These are phyloP conservation scores for Lutjanus argentimaculatus DNA, from an alignment of 2,797 vertebrate genomes.

Conservation along the genomic window DNA sequence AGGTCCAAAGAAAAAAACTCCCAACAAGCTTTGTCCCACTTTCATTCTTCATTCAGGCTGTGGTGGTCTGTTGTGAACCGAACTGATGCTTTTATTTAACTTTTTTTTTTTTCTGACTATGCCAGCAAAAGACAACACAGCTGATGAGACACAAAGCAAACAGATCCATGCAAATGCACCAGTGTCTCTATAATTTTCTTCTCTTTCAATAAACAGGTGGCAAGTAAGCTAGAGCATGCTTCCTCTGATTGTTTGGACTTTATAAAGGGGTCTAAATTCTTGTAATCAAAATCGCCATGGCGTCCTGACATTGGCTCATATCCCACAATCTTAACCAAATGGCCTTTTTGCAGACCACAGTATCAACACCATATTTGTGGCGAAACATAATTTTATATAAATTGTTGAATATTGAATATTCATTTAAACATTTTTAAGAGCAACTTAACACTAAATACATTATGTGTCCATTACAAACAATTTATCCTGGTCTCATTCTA, in stretches of 20 bases:
- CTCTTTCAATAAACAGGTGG: background rate
- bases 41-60: background rate
- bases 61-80: no score
- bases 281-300: constrained; percentile 29
- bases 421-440: no score
- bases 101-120: background rate
- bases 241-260: background rate
- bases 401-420: no score
- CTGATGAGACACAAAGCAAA: background rate
- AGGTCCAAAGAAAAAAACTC: background rate
- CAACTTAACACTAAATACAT: background rate
- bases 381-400: background rate
- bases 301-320: constrained; percentile 20
- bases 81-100: background rate
- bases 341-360: background rate
- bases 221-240: background rate
- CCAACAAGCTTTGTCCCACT: background rate
- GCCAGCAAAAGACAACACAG: background rate
- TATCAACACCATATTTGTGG: background rate
- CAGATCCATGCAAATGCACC: background rate
- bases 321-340: constrained; percentile 11
- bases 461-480: background rate
- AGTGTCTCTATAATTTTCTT: background rate
- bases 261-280: background rate
- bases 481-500: background rate